Evolutionary conservation across 2,797 vertebrate genomes (phyloP), one percentile per base, ranked within the genome.

Genomic region (Allochrocebus solatus): DNA sequence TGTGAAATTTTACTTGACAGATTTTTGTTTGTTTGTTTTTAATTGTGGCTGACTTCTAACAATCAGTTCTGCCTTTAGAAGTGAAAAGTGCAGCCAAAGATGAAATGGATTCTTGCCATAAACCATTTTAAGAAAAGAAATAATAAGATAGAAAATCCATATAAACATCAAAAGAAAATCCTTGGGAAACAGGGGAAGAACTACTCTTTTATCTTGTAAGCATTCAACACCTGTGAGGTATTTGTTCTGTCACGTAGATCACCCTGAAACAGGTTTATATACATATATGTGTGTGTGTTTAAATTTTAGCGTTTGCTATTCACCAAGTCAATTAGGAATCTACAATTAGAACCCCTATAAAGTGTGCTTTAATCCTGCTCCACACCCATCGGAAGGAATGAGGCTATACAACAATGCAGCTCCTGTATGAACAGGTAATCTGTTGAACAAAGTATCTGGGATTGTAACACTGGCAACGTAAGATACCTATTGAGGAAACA

Each of bases 261-360:
- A 98, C 80, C 82, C 12, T 93, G 74, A 98, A 98, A 98, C 97
- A 98, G 95, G 98, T 96, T 97, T 96, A 96, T 97, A 90, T 98
- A 98, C 91, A 67, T 85, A 48, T n/a, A 21, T 87, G 96, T 97
- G 98, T 97, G 95, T 98, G 98, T 95, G 93, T 97, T 98, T 97
- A 97, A 98, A 98, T 98, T 98, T 98, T 98, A 97, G 94, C 94
- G 98, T 97, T 90, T 98, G 96, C 98, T 98, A 98, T 98, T 99
- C 98, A 98, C 98, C 98, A 98, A 98, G 97, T 97, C 98, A 99
- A 99, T 99, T 99, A 99, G 98, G 98, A 96, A 98, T 98, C 98
- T 98, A 98, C 98, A 99, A 99, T 99, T 99, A 99, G 98, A 99
- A 98, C 89, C 98, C 98, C 98, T 98, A 98, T 99, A 99, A 99